phyloP scores from a whole-genome alignment of 2,888 invertebrate species.

The Mythimna ferrago region DNA sequence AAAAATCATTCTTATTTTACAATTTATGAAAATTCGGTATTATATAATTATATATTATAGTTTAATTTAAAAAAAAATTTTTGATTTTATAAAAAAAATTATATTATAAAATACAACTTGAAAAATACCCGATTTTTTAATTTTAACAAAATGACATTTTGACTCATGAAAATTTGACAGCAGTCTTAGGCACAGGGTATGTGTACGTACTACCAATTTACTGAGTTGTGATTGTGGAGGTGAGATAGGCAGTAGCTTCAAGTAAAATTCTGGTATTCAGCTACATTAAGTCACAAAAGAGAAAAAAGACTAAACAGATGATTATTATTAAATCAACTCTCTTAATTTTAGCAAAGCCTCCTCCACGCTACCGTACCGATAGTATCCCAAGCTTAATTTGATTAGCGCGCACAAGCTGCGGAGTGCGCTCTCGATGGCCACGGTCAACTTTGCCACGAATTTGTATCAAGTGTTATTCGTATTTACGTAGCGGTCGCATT shows the following conservation, averaged over 20 bases:
- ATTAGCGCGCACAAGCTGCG: constrained; percentile 85
- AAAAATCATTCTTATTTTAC: no score
- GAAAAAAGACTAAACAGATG: no score
- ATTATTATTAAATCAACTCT: no score
- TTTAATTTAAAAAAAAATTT: no score
- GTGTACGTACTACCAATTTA: neutral
- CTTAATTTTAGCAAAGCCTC: constrained; percentile 11
- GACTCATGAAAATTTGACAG: neutral
- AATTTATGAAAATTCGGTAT: no score
- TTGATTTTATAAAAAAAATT: no score
- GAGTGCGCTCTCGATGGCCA: constrained; percentile 80
- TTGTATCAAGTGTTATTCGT: constrained; percentile 68
- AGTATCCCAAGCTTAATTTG: constrained; percentile 87
- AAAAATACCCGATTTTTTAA: no score
- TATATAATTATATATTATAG: no score
- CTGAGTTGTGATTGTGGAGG: no score
- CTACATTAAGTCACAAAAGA: no score
- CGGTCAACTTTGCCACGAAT: constrained; percentile 81
- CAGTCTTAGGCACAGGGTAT: neutral
- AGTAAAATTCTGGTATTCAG: neutral
- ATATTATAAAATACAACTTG: no score
- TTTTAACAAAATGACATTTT: no score
- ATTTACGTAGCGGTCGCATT: constrained; percentile 51
- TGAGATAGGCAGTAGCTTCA: neutral
- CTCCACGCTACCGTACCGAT: constrained; percentile 68